These are phyloP conservation scores for Grus americana DNA, from an alignment of 2,113 vertebrate species.

Conservation along the genomic window DNA sequence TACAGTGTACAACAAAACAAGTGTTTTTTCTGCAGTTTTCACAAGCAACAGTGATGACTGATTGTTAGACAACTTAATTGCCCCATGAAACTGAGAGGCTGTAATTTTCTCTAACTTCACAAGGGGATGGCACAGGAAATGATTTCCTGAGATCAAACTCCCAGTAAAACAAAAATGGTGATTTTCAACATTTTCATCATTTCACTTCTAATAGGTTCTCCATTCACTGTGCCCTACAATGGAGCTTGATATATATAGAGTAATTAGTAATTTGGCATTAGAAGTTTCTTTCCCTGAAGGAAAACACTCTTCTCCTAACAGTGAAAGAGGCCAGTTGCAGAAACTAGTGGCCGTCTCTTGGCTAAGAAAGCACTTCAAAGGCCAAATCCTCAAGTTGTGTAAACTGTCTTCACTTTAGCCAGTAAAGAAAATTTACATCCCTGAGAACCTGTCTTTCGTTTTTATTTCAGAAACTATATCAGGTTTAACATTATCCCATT, in stretches of 20 bases:
- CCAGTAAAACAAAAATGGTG: not conserved
- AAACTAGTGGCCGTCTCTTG: not conserved
- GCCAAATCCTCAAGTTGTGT: not conserved
- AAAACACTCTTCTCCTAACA: constrained; percentile 2
- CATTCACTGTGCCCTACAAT: not conserved
- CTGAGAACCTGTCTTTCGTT: not conserved
- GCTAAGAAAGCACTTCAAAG: not conserved
- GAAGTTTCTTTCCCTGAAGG: not conserved
- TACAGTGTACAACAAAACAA: accelerated
- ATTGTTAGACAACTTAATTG: not conserved
- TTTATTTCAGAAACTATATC: not conserved
- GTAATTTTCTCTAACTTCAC: not conserved
- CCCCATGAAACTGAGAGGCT: not conserved
- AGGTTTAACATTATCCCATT: not conserved
- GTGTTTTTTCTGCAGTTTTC: not conserved
- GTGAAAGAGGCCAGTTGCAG: not conserved
- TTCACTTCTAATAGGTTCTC: not conserved
- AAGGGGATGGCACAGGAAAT: not conserved
- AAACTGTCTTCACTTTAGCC: not conserved
- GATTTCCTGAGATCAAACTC: not conserved
- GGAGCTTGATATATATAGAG: not conserved
- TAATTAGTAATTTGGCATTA: not conserved
- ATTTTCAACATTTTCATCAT: not conserved
- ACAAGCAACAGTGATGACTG: not conserved
- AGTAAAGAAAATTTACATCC: not conserved